These are phyloP conservation scores for Sternarchorhynchus goeldii DNA, from an alignment of 2,797 vertebrate genomes.

Conservation along the genomic window DNA sequence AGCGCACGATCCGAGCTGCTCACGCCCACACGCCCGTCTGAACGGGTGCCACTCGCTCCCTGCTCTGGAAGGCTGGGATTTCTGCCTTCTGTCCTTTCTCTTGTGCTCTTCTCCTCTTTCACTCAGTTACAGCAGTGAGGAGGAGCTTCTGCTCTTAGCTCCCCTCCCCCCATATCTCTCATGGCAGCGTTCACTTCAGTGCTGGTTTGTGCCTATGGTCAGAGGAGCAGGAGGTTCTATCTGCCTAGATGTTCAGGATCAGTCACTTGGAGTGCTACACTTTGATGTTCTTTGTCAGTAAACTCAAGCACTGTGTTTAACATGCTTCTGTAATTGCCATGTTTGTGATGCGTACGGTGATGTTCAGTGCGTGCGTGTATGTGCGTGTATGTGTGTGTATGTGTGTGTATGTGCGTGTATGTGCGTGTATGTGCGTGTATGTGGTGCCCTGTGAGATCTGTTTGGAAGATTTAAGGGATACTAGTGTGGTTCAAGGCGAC, in stretches of 20 bases:
- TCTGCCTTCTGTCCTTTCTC: constrained; percentile 60
- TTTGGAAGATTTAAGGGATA: constrained; percentile 41
- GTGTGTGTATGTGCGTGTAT: constrained; percentile 50
- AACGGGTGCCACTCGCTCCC: constrained; percentile 57
- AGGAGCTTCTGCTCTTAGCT: constrained; percentile 64
- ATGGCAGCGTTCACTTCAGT: constrained; percentile 61
- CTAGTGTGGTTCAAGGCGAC: constrained; percentile 10
- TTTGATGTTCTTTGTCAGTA: constrained; percentile 77
- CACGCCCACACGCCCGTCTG: constrained; percentile 36
- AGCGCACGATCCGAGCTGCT: constrained; percentile 38
- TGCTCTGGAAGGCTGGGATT: constrained; percentile 67
- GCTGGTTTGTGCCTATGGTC: constrained; percentile 59
- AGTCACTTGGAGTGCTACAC: constrained; percentile 59
- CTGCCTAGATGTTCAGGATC: constrained; percentile 62
- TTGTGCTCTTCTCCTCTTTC: constrained; percentile 55
- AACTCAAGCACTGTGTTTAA: constrained; percentile 76
- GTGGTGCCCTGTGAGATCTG: constrained; percentile 41
- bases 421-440: too few relatives aligned
- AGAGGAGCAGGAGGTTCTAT: constrained; percentile 54
- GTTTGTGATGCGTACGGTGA: constrained; percentile 55
- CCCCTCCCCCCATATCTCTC: constrained; percentile 19
- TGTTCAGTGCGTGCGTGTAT: constrained; percentile 38
- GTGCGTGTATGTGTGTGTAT: constrained; percentile 49
- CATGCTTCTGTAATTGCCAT: constrained; percentile 73
- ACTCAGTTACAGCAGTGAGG: constrained; percentile 69